phyloP scores from a whole-genome alignment of 2,797 vertebrate species.

The Eulemur rubriventer region DNA sequence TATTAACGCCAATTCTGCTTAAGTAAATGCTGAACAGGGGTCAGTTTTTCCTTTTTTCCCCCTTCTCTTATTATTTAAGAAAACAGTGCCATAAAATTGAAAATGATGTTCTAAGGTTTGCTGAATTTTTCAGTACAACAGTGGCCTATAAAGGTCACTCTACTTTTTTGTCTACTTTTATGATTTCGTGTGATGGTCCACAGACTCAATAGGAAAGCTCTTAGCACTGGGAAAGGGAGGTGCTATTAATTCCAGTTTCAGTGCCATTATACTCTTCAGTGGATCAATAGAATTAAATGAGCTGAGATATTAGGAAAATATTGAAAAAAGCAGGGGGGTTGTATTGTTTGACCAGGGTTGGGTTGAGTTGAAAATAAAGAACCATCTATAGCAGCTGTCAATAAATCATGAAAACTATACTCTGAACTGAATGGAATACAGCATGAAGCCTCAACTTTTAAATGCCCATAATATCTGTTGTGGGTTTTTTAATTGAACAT shows the following conservation, averaged over 20 bases:
- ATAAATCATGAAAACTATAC: constrained; percentile 83
- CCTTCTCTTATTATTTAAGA: constrained; percentile 86
- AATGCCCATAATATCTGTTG: constrained; percentile 67
- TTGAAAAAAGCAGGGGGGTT: constrained; percentile 84
- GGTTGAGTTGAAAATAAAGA: constrained; percentile 85
- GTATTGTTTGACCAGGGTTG: constrained; percentile 85
- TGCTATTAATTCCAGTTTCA: constrained; percentile 86
- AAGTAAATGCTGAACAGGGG: constrained; percentile 92
- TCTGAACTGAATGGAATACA: constrained; percentile 75
- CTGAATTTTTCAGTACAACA: constrained; percentile 84
- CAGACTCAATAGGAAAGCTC: constrained; percentile 84
- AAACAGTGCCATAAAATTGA: constrained; percentile 86
- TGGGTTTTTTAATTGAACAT: constrained; percentile 62
- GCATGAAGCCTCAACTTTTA: constrained; percentile 73
- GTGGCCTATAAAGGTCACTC: constrained; percentile 84
- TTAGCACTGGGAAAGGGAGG: constrained; percentile 83
- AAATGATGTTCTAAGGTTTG: constrained; percentile 85
- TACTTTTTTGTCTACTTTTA: constrained; percentile 85
- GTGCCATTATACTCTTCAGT: constrained; percentile 86
- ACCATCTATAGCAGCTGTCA: constrained; percentile 81
- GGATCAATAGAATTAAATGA: constrained; percentile 89
- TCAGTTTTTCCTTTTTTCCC: constrained; percentile 83
- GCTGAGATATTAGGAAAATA: constrained; percentile 87
- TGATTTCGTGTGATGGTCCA: constrained; percentile 85
- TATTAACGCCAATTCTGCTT: constrained; percentile 96